Evolutionary conservation across 2,888 invertebrate genomes (phyloP).

Genomic region (Epinotia nisella): DNA sequence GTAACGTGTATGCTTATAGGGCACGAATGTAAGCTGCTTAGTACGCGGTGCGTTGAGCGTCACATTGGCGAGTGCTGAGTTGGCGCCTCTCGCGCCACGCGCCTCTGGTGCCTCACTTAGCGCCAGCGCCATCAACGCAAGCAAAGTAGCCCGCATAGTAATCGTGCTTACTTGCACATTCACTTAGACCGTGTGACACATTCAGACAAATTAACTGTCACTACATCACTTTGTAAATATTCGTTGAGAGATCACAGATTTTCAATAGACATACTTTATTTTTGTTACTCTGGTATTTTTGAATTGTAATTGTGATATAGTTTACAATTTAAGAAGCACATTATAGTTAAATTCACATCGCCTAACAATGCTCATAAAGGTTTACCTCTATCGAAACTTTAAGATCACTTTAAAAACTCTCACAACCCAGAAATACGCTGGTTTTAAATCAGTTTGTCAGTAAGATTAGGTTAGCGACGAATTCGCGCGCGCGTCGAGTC

Average conservation of each 20-base stretch:
- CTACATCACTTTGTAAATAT: slow-evolving; percentile 19
- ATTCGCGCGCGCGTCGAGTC: background rate
- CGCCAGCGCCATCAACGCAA: slow-evolving; percentile 29
- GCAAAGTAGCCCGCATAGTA: slow-evolving; percentile 34
- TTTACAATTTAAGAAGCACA: background rate
- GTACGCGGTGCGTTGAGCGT: slow-evolving; percentile 11
- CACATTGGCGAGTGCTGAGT: slow-evolving; percentile 7
- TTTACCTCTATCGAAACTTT: background rate
- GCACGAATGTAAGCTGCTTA: slow-evolving; percentile 2
- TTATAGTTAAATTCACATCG: background rate
- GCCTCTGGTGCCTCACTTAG: slow-evolving; percentile 11
- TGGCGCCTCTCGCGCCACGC: background rate
- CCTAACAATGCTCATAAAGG: background rate
- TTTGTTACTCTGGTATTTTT: background rate
- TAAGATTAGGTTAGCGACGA: background rate
- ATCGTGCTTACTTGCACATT: slow-evolving; percentile 11
- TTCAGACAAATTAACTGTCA: background rate
- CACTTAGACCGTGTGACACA: background rate
- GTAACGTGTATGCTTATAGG: slow-evolving; percentile 43
- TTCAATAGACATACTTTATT: slow-evolving; percentile 5
- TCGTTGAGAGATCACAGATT: slow-evolving; percentile 14
- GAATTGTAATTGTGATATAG: background rate
- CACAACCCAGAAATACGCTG: background rate
- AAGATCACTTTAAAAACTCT: background rate
- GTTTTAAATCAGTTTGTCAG: slow-evolving; percentile 3